phyloP scores from a whole-genome alignment of 1,140 invertebrate species.

The Drosophila sp. region DNA sequence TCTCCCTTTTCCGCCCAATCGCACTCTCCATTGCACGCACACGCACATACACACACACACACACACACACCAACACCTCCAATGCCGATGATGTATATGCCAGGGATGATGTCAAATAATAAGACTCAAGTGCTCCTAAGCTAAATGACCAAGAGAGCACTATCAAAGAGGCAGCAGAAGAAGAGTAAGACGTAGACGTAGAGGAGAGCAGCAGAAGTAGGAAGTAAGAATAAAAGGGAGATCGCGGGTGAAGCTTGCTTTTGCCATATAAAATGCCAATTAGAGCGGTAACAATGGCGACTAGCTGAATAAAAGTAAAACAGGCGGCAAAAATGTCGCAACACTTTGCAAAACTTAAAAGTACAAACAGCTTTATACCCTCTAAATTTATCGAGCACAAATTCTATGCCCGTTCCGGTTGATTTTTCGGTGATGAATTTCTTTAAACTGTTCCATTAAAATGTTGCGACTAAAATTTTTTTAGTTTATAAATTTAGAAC shows the following conservation, averaged over 20 bases:
- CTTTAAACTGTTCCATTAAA: no score
- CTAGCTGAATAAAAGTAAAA: neutral
- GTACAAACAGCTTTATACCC: no score
- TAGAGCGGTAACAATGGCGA: neutral
- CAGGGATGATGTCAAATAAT: conserved; percentile 23
- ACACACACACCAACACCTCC: no score
- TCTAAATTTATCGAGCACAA: no score
- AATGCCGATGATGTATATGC: conserved; percentile 3
- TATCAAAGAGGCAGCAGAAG: neutral
- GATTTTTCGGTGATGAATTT: no score
- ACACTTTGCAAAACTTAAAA: neutral
- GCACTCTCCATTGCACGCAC: no score
- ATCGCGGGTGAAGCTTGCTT: neutral
- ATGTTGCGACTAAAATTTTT: no score
- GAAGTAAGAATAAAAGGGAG: no score
- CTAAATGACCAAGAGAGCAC: neutral
- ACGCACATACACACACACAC: no score
- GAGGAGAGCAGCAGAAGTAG: neutral
- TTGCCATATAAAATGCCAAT: conserved; percentile 11
- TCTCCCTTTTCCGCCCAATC: neutral
- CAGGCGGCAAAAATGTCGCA: conserved; percentile 24
- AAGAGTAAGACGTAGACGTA: no score
- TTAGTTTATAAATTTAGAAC: no score
- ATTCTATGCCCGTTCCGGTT: no score
- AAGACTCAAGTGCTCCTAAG: neutral